phyloP scores from a whole-genome alignment of 2,888 invertebrate species.

The Ceriagrion tenellum region DNA sequence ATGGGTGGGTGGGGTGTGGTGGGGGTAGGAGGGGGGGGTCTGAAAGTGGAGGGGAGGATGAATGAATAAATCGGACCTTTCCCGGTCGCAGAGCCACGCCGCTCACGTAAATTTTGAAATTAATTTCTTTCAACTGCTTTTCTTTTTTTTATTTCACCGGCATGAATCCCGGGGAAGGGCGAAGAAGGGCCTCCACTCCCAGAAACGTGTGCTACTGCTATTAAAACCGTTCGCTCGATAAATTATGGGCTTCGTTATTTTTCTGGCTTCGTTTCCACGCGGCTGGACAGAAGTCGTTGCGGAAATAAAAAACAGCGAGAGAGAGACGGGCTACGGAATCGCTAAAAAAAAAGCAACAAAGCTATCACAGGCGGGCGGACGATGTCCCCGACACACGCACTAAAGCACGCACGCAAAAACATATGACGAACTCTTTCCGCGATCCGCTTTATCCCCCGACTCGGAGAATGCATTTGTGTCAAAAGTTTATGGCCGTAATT shows the following conservation, averaged over 20 bases:
- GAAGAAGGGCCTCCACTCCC: too few relatives aligned
- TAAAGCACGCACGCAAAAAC: too few relatives aligned
- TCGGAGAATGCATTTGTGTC: not conserved
- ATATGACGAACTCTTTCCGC: not conserved
- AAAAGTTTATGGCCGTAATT: not conserved
- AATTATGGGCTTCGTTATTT: constrained; percentile 1
- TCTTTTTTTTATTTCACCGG: not conserved
- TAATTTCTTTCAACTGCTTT: not conserved
- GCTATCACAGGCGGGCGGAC: too few relatives aligned
- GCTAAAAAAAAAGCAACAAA: not conserved
- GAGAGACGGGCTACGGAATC: not conserved
- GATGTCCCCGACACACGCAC: too few relatives aligned
- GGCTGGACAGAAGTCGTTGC: not conserved
- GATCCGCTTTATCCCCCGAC: not conserved
- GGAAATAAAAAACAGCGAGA: not conserved
- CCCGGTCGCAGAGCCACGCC: not conserved
- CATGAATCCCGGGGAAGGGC: not conserved
- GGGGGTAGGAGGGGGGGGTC: too few relatives aligned
- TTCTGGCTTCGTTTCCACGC: not conserved
- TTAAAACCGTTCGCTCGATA: constrained; percentile 18
- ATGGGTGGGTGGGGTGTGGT: too few relatives aligned
- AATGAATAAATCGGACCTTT: not conserved
- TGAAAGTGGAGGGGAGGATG: too few relatives aligned
- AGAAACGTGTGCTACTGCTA: not conserved
- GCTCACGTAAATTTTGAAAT: constrained; percentile 6